Percentiles rank a stretch among this genome's conserved stretches.
Conservation (phyloP, 30 jellyfish, hydroid and myxozoan genomes). For the Aurelia coerulea region DNA sequence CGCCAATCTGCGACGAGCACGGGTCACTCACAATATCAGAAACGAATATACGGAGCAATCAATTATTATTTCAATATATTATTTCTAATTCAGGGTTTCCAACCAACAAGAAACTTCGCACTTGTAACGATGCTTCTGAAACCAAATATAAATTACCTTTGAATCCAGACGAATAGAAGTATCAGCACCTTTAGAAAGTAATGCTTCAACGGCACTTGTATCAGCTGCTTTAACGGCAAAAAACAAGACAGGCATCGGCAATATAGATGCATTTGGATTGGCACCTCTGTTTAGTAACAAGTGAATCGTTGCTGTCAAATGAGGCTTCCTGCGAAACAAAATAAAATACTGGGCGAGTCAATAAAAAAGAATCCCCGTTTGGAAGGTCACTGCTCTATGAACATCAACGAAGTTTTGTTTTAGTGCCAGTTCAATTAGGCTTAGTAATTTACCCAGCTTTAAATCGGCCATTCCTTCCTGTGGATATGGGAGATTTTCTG, state of each 20-base stretch:
- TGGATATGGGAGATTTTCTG: no score
- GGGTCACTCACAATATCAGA: no score
- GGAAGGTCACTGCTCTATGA: no score
- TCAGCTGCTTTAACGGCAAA: slow-evolving; percentile 96
- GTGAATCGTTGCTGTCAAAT: slow-evolving; percentile 72
- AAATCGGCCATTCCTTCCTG: no score
- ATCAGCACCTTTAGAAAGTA: slow-evolving; percentile 78
- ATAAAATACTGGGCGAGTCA: neutral
- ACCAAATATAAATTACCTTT: slow-evolving; percentile 18
- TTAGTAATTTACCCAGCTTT: no score
- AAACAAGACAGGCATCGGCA: slow-evolving; percentile 93
- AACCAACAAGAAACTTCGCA: neutral
- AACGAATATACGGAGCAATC: no score
- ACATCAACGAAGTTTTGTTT: no score
- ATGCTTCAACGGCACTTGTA: slow-evolving; percentile 69
- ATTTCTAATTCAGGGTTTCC: no score
- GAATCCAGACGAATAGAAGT: slow-evolving; percentile 63
- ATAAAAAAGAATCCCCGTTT: no score
- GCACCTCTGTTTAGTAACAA: slow-evolving; percentile 88
- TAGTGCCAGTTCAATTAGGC: no score
- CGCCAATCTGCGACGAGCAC: no score
- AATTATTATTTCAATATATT: no score
- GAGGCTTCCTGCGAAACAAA: slow-evolving; percentile 77
- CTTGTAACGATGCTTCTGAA: neutral
- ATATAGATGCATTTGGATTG: slow-evolving; percentile 83